Evolutionary conservation across 2,113 vertebrate species (phyloP).

Genomic region (Percina caprodes): DNA sequence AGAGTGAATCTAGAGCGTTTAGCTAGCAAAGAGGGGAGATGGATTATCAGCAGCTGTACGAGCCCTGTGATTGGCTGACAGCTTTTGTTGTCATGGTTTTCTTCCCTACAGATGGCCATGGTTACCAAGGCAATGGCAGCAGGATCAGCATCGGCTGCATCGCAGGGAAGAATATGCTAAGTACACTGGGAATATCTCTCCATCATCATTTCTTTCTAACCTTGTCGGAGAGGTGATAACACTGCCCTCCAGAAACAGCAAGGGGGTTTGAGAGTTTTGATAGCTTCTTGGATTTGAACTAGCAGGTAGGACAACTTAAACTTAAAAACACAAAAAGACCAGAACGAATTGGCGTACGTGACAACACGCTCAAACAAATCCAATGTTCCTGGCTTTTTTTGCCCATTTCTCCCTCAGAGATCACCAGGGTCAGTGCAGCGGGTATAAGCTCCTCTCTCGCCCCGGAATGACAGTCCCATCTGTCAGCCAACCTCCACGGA

Average conservation of each 20-base stretch:
- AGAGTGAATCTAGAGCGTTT: conserved; percentile 38
- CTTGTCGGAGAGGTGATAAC: neutral
- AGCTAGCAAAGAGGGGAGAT: conserved; percentile 39
- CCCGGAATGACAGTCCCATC: conserved; percentile 65
- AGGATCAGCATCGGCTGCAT: conserved; percentile 64
- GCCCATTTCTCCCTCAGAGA: conserved; percentile 38
- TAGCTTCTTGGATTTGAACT: neutral
- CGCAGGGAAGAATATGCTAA: conserved; percentile 38
- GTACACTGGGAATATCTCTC: neutral
- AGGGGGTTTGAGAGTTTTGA: neutral
- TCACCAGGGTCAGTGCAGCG: conserved; percentile 59
- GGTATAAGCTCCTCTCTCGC: conserved; percentile 65
- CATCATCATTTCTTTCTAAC: conserved; percentile 22
- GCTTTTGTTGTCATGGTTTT: conserved; percentile 68
- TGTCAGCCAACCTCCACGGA: conserved; percentile 67
- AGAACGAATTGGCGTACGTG: neutral
- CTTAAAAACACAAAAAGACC: neutral
- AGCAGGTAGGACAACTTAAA: neutral
- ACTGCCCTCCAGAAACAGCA: neutral
- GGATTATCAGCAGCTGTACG: conserved; percentile 71
- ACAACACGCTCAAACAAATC: conserved; percentile 22
- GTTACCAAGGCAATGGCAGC: conserved; percentile 77
- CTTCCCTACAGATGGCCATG: conserved; percentile 80
- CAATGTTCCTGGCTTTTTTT: conserved; percentile 34
- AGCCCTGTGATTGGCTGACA: conserved; percentile 67